A percentile compares a stretch with the other conserved stretches of the same genome.
These are phyloP conservation scores for Mactromeris polynyma DNA, from an alignment of 2,888 invertebrate species.

Conservation along the genomic window DNA sequence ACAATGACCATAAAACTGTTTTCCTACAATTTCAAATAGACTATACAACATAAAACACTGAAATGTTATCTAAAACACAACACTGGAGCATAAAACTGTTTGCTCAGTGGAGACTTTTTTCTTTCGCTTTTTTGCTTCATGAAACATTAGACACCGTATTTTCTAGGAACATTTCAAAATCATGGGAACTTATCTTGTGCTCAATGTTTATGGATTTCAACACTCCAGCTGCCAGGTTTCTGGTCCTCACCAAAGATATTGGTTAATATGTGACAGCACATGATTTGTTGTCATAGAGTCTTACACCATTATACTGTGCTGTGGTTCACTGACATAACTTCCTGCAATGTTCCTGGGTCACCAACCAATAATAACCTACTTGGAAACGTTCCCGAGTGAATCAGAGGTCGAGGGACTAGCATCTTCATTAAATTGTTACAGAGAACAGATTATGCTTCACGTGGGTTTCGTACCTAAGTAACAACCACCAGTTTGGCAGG, in stretches of 20 bases:
- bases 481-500: too few relatives aligned
- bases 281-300: too few relatives aligned
- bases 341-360: too few relatives aligned
- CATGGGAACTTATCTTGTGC: not conserved
- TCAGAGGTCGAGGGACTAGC: too few relatives aligned
- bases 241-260: not conserved
- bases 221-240: not conserved
- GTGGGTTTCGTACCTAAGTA: too few relatives aligned
- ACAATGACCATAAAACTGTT: constrained; percentile 2
- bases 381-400: too few relatives aligned
- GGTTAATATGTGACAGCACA: too few relatives aligned
- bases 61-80: not conserved
- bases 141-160: not conserved
- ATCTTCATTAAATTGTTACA: too few relatives aligned
- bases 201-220: not conserved
- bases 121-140: not conserved
- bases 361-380: too few relatives aligned
- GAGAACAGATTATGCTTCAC: too few relatives aligned
- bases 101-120: not conserved
- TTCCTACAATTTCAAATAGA: constrained; percentile 10
- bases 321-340: too few relatives aligned
- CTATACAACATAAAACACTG: not conserved
- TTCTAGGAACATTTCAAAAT: not conserved
- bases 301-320: too few relatives aligned
- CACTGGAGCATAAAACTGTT: not conserved